phyloP scores from a whole-genome alignment of 2,113 vertebrate species.

The Mustelus asterias region DNA sequence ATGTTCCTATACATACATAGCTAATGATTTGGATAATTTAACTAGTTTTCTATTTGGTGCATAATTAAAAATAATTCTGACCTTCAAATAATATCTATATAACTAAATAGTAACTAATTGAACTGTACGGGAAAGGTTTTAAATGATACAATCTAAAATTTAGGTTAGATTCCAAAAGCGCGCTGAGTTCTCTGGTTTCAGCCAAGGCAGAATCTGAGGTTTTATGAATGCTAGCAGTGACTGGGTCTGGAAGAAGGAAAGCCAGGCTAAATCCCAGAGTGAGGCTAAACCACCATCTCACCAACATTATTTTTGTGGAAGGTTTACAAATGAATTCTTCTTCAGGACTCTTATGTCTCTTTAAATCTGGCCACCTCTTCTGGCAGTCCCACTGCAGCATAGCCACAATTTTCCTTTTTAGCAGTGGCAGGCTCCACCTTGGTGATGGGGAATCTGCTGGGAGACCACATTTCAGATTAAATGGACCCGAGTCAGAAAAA shows the following conservation, averaged over 20 bases:
- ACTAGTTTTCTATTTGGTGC: neutral
- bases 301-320: neutral
- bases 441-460: neutral
- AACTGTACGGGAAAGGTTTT: neutral
- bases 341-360: neutral
- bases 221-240: neutral
- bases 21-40: neutral
- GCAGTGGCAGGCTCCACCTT: neutral
- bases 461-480: neutral
- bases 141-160: neutral
- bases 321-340: neutral
- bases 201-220: neutral
- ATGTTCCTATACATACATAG: too few relatives aligned
- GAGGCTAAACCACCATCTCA: neutral
- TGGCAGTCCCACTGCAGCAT: neutral
- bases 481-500: neutral
- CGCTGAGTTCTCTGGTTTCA: neutral
- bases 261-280: neutral
- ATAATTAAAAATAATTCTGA: neutral
- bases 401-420: neutral
- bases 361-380: neutral
- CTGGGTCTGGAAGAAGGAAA: neutral
- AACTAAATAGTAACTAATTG: neutral
- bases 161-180: neutral
- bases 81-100: neutral